Evolutionary conservation across 2,113 vertebrate species (phyloP).

Genomic region (Xiphophorus maculatus): DNA sequence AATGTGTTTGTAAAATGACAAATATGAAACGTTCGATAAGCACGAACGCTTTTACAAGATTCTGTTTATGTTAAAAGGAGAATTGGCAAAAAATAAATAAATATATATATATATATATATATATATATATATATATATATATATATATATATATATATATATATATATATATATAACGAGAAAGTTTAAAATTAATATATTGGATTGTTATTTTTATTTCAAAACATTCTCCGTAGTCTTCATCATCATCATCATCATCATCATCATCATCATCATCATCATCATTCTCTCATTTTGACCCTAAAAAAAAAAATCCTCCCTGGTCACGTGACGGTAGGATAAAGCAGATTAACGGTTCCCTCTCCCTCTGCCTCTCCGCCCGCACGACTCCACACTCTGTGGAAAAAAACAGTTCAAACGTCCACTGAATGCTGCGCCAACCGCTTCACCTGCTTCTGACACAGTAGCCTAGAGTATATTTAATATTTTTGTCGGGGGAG

Average conservation of each 20-base stretch:
- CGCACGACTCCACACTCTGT: constrained; percentile 21
- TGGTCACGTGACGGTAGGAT: constrained; percentile 73
- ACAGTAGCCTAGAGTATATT: not conserved
- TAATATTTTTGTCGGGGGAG: not conserved
- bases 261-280: constrained; percentile 11
- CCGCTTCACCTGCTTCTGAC: constrained; percentile 3
- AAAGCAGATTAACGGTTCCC: constrained; percentile 66
- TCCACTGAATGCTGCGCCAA: constrained; percentile 45
- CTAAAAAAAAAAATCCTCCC: constrained; percentile 1
- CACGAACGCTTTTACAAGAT: no score
- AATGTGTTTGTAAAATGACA: no score
- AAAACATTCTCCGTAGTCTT: no score
- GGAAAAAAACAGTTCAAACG: constrained; percentile 22
- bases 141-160: no score
- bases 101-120: no score
- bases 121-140: no score
- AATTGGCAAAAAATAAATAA: not conserved
- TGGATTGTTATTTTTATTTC: not conserved
- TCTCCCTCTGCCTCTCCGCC: not conserved
- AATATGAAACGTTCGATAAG: no score
- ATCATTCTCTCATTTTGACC: constrained; percentile 19
- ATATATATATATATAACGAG: no score
- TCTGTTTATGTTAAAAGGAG: not conserved
- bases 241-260: constrained; percentile 8
- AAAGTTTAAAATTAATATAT: not conserved